Base-by-base conservation (phyloP, 2,888 invertebrate species). In the Conchocele bisecta region DNA sequence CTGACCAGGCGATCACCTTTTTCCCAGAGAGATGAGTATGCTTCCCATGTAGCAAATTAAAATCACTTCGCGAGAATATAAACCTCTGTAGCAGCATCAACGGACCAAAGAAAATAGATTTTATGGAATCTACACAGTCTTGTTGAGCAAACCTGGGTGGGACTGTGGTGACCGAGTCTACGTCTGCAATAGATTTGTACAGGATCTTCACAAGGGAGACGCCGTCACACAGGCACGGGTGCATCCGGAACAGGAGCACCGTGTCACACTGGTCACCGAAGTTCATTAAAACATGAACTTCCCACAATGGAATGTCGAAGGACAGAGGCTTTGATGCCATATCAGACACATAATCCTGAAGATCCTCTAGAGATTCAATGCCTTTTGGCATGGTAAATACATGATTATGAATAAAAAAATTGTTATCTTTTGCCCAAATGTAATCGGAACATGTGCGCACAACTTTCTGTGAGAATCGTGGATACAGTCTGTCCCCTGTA, bases 191-290 rank as follows among this genome's bases (percentile, higher is more conserved):
- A 20, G 91, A 89, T 68, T 91, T 90, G 54, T 91, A 76, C 15
- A 90, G 68, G 26, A 90, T 81, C 31, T 91, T 89, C 11, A 93
- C 89, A 64, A 93, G 86, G 0, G 93, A 92, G 66, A 92, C 91
- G 13, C 93, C 93, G 83, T 93, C 93, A 0, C 92, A 91, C 31
- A 93, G 83, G 68, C 92, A 91, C 46, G 93, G 93, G 82, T 93
- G 93, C 39, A 92, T 91, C 1, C 93, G 85, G 41, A 93, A 86
- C 46, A 93, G 86, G 7, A 92, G 87, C 37, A 92, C 89, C 0
- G 92, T 91, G 72, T 92, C 92, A 61, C 89, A 83, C 3, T 82
- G 82, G 24, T 89, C 87, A 4, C 92, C 91, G 75, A 91, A 92
- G 68, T 91, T 89, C 3, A 90, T 88, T 13, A 93, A 76, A 6